A percentile compares a stretch with the other conserved stretches of the same genome.
phyloP scores from a whole-genome alignment of 2,888 invertebrate species.

The Homarus gammarus region DNA sequence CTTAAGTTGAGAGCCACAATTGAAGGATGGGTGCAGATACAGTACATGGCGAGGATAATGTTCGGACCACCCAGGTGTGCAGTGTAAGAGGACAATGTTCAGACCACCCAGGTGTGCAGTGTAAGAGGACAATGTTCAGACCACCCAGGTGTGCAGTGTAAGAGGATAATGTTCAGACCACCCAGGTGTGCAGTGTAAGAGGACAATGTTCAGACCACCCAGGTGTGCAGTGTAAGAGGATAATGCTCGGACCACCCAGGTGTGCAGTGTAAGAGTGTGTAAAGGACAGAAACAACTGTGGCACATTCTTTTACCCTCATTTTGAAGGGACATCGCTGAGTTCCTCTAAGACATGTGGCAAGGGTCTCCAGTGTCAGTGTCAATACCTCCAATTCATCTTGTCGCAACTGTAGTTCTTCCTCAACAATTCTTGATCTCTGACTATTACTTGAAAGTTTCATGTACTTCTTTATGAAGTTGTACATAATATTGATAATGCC shows the following conservation, averaged over 20 bases:
- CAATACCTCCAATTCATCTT: constrained; percentile 64
- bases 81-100: no score
- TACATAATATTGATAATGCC: constrained; percentile 18
- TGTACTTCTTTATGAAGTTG: constrained; percentile 41
- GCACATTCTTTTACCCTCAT: constrained; percentile 58
- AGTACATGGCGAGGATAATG: no score
- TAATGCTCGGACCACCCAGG: neutral
- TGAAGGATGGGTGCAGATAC: no score
- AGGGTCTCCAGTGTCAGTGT: constrained; percentile 52
- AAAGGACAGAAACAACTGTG: neutral
- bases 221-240: no score
- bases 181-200: no score
- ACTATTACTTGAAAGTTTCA: constrained; percentile 6
- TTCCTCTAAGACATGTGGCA: constrained; percentile 40
- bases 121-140: no score
- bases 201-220: no score
- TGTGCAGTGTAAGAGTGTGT: no score
- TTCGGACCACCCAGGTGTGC: no score
- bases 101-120: no score
- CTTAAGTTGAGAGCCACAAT: no score
- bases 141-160: neutral
- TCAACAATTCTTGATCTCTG: constrained; percentile 20
- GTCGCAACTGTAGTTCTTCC: constrained; percentile 53
- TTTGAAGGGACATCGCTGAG: constrained; percentile 64
- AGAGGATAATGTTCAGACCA: no score